Percentiles rank a stretch among this genome's conserved stretches.
Conservation (phyloP, 37 sponge, comb jelly and placozoan genomes). For the Haliclona indistincta region DNA sequence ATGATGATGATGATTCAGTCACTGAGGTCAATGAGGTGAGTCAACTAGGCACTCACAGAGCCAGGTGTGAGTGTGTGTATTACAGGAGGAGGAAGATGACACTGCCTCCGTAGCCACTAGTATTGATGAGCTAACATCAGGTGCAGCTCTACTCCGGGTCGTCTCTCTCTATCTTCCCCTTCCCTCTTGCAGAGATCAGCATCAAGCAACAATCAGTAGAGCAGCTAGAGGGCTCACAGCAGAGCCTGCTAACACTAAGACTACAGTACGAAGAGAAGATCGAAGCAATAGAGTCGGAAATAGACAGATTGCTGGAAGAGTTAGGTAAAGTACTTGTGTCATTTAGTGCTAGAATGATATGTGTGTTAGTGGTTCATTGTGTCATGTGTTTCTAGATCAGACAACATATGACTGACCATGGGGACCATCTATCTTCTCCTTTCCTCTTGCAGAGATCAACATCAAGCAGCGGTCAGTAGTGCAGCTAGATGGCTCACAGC, state of each 20-base stretch:
- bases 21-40: neutral
- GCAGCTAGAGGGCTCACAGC: slow-evolving; percentile 87
- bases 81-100: slow-evolving; percentile 35
- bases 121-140: slow-evolving; percentile 51
- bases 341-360: no score
- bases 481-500: no score
- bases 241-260: slow-evolving; percentile 75
- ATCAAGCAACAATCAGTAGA: slow-evolving; percentile 93
- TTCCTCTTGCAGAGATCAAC: no score
- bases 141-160: slow-evolving; percentile 1
- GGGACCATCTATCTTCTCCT: no score
- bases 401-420: no score
- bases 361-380: no score
- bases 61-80: slow-evolving; percentile 47
- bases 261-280: slow-evolving; percentile 96
- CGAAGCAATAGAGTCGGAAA: slow-evolving; percentile 60
- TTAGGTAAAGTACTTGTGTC: slow-evolving; percentile 42
- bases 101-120: slow-evolving; percentile 55
- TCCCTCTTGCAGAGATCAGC: slow-evolving; percentile 76
- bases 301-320: slow-evolving; percentile 81
- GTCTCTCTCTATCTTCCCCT: neutral
- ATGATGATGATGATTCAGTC: slow-evolving; percentile 4
- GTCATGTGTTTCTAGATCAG: no score
- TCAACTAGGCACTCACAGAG: slow-evolving; percentile 11
- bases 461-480: no score